Evolutionary conservation across 2,888 invertebrate species (phyloP).

Genomic region (Pachymerium ferrugineum): DNA sequence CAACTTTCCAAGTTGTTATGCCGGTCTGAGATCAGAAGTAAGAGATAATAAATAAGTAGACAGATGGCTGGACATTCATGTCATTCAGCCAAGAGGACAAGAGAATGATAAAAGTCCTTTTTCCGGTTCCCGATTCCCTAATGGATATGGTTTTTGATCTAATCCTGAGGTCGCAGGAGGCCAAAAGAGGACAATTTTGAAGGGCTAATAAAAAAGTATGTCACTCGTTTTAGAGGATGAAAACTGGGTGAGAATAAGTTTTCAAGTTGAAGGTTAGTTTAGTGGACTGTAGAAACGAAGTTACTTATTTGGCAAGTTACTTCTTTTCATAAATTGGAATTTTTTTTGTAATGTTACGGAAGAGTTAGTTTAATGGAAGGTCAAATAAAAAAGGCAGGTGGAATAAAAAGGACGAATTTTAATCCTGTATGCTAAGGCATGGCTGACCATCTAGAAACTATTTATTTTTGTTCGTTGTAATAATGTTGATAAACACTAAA

Average conservation of each 20-base stretch:
- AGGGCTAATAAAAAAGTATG: not conserved
- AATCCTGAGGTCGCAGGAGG: no score
- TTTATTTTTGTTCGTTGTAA: no score
- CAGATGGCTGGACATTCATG: not conserved
- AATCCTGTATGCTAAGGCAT: no score
- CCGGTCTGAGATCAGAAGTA: not conserved
- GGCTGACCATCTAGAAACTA: not conserved
- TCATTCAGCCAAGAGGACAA: not conserved
- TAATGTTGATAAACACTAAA: not conserved
- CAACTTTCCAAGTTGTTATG: not conserved
- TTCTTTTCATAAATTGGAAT: no score
- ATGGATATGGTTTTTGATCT: not conserved
- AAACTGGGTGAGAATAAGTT: no score
- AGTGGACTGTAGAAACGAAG: no score
- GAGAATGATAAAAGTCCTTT: not conserved
- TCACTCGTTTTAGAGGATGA: not conserved
- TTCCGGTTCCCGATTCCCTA: not conserved
- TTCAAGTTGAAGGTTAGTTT: no score
- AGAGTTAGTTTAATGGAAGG: not conserved
- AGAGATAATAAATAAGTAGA: not conserved
- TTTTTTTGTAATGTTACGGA: not conserved
- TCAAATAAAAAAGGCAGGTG: not conserved
- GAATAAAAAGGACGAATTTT: no score
- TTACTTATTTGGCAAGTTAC: no score
- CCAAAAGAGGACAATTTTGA: no score